Percentiles rank a stretch among this genome's conserved stretches.
phyloP scores from a whole-genome alignment of 2,797 vertebrate species.

The Aplochiton taeniatus region DNA sequence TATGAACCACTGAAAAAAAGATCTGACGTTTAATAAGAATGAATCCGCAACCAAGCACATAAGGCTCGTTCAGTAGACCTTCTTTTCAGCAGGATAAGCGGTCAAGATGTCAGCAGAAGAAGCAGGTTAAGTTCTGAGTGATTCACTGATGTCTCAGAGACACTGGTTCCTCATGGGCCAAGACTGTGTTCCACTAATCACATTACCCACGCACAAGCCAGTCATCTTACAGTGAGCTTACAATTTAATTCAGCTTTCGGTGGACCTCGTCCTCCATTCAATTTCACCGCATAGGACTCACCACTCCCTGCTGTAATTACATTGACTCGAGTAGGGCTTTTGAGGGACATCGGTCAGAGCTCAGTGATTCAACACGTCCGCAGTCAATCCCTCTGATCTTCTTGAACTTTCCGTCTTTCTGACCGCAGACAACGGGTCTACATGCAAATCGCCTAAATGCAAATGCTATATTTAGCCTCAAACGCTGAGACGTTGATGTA shows the following conservation, averaged over 20 bases:
- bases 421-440: neutral
- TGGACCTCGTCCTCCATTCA: constrained; percentile 21
- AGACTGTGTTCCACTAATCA: constrained; percentile 16
- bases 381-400: constrained; percentile 16
- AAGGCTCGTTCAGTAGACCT: too few species aligned
- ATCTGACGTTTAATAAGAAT: too few species aligned
- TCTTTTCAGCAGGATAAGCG: neutral
- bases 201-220: constrained; percentile 29
- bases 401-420: neutral
- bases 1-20: neutral
- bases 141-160: constrained; percentile 10
- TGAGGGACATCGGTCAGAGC: constrained; percentile 5
- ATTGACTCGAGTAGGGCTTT: constrained; percentile 20
- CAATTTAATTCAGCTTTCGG: constrained; percentile 33
- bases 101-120: neutral
- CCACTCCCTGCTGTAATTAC: constrained; percentile 19
- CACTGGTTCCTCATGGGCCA: constrained; percentile 12
- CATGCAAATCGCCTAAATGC: neutral
- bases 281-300: constrained; percentile 22
- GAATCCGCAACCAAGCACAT: neutral
- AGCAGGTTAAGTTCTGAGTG: constrained; percentile 6
- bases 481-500: too few species aligned
- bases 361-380: constrained; percentile 5
- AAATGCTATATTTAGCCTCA: neutral
- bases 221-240: constrained; percentile 18